Percentiles rank a stretch among this genome's conserved stretches.
Evolutionary conservation across 2,113 vertebrate genomes (phyloP).

Genomic region (Zapus hudsonius): DNA sequence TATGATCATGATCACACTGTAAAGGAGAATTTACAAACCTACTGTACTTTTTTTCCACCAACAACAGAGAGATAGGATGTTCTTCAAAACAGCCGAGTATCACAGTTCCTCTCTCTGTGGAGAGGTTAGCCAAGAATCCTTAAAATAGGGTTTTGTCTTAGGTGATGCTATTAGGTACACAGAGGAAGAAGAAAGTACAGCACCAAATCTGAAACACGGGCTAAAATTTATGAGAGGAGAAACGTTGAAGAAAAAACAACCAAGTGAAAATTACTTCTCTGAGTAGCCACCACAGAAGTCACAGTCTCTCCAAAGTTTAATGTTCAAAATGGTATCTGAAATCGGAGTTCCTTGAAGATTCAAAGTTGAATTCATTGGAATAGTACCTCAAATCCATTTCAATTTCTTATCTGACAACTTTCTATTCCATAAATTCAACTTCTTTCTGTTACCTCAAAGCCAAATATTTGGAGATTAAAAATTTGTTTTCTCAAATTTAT

Average conservation of each 20-base stretch:
- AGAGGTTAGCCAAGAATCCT: neutral
- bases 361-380: slow-evolving; percentile 34
- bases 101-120: neutral
- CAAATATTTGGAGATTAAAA: neutral
- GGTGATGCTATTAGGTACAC: neutral
- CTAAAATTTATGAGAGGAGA: neutral
- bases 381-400: neutral
- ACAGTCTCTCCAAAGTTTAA: slow-evolving; percentile 44
- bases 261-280: slow-evolving; percentile 29
- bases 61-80: neutral
- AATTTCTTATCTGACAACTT: slow-evolving; percentile 44
- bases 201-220: slow-evolving; percentile 20
- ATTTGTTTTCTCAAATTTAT: slow-evolving; percentile 40
- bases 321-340: slow-evolving; percentile 12
- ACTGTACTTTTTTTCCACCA: neutral
- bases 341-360: slow-evolving; percentile 15
- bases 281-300: neutral
- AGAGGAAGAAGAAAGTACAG: slow-evolving; percentile 6
- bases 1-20: neutral
- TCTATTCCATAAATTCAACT: slow-evolving; percentile 42
- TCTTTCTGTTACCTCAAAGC: slow-evolving; percentile 37
- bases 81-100: neutral
- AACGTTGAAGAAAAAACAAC: slow-evolving; percentile 14
- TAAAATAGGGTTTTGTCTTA: slow-evolving; percentile 30
- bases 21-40: neutral